Base-by-base conservation (phyloP, 2,888 invertebrate genomes). In the Andrena dorsata region DNA sequence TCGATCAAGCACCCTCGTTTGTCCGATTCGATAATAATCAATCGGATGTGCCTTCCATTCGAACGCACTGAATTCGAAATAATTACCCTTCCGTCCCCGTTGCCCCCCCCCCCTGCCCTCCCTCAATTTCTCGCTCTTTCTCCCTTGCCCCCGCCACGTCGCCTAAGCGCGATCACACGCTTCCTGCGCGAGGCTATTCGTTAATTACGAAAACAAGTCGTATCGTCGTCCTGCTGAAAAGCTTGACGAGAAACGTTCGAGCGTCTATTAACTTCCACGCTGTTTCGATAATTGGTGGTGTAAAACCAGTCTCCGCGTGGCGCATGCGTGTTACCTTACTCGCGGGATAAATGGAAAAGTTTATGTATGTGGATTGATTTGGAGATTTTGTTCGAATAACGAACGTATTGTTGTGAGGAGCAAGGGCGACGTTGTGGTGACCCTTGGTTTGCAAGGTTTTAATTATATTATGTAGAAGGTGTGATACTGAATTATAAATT, bases 21-120 rank as follows among this genome's bases (percentile, higher is more conserved):
- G 90, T 84, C 69, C 89, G 83, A 90, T 89, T 90, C 91, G 91
- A 92, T 92, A 91, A 93, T 93, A 93, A 93, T 93, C 92, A 92
- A 92, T 91, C 90, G 92, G 90, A 92, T 91, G 90, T 89, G 90
- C 87, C 86, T 82, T 88, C 90, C 82, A 93, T 92, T 92, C 91
- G 89, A 83, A 90, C 89, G 90, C 91, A 91, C 88, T 91, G 92
- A 93, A 93, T 92, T 91, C 91, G 91, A 92, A 93, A 92, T 92
- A 91, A 93, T 92, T 92, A 88, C 87, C 86, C 82, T 75, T 69
- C 77, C 78, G 60, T 65, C 47, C 60, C 30, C 71, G 16, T 64
- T 41, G 47, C 28, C 75, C 75, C 61, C 47, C 61, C 47, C 41
- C 13, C 41, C 41, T 16, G 41, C 16, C 41, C 5, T 4, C 41